These are phyloP conservation scores for Paelopatides confundens DNA, from an alignment of 53 echinoderm and acorn worm species.

Conservation along the genomic window DNA sequence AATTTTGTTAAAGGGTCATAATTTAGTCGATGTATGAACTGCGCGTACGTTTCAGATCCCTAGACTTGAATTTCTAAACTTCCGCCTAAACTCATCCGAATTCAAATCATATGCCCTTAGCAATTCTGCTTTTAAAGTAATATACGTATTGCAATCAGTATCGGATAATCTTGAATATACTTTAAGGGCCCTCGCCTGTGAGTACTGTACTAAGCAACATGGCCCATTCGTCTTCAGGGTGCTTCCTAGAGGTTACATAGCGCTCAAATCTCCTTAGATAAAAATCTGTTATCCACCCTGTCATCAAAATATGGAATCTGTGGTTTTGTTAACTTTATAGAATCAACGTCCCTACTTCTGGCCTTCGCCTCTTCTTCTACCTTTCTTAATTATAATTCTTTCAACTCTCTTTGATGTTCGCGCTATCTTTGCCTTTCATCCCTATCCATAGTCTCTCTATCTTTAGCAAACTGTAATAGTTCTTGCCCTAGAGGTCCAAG, in stretches of 20 bases:
- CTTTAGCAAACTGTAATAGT: too few species aligned
- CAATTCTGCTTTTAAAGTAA: slow-evolving; percentile 22
- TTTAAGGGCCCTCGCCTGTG: slow-evolving; percentile 62
- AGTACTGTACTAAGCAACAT: slow-evolving; percentile 63
- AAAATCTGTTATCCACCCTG: too few species aligned
- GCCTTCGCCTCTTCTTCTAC: too few species aligned
- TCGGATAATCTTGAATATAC: slow-evolving; percentile 60
- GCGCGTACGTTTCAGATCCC: slow-evolving; percentile 22
- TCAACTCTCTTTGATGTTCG: too few species aligned
- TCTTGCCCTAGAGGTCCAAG: too few species aligned
- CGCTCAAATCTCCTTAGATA: slow-evolving; percentile 51
- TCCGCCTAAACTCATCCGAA: slow-evolving; percentile 63
- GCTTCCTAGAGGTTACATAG: slow-evolving; percentile 54
- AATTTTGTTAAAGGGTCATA: too few species aligned
- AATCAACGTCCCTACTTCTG: too few species aligned
- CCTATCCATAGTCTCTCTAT: too few species aligned
- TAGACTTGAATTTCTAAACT: slow-evolving; percentile 54
- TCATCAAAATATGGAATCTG: too few species aligned
- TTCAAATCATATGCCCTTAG: slow-evolving; percentile 59
- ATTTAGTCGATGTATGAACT: slow-evolving; percentile 52
- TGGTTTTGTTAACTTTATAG: too few species aligned
- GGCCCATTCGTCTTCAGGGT: slow-evolving; percentile 58
- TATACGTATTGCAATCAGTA: slow-evolving; percentile 49
- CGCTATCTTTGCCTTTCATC: too few species aligned
- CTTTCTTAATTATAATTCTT: too few species aligned